Evolutionary conservation across 2,113 vertebrate genomes (phyloP).

Genomic region (Caloenas nicobarica): DNA sequence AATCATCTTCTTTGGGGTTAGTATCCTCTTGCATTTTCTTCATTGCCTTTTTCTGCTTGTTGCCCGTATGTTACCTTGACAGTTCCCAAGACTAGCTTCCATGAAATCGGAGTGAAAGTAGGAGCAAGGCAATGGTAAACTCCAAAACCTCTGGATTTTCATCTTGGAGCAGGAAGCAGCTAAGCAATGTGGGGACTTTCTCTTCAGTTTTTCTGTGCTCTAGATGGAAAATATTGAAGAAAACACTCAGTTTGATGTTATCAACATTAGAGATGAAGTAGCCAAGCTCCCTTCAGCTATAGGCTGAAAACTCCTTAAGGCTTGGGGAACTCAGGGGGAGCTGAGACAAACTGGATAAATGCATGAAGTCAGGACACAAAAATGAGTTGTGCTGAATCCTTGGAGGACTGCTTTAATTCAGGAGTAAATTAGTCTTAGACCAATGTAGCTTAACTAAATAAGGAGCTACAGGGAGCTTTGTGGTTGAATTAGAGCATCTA

Average conservation of each 20-base stretch:
- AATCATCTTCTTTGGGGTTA: background rate
- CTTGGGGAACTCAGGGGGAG: background rate
- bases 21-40: background rate
- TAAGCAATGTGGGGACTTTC: background rate
- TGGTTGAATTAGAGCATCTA: slow-evolving; percentile 43
- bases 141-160: background rate
- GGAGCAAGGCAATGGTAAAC: background rate
- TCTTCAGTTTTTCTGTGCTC: background rate
- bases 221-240: background rate
- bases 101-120: background rate
- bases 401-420: slow-evolving; percentile 34
- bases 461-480: slow-evolving; percentile 37
- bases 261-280: background rate
- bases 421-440: slow-evolving; percentile 44
- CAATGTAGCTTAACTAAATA: slow-evolving; percentile 39
- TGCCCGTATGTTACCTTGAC: background rate
- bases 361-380: background rate
- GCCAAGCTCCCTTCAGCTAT: background rate
- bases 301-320: background rate
- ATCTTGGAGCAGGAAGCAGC: background rate
- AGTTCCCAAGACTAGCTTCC: background rate
- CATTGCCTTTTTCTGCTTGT: background rate
- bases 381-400: slow-evolving; percentile 22
- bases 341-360: background rate
- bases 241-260: background rate